Percentiles rank a stretch among this genome's conserved stretches.
Conservation (phyloP, 1,140 invertebrate genomes). For the Ganaspis sp. region DNA sequence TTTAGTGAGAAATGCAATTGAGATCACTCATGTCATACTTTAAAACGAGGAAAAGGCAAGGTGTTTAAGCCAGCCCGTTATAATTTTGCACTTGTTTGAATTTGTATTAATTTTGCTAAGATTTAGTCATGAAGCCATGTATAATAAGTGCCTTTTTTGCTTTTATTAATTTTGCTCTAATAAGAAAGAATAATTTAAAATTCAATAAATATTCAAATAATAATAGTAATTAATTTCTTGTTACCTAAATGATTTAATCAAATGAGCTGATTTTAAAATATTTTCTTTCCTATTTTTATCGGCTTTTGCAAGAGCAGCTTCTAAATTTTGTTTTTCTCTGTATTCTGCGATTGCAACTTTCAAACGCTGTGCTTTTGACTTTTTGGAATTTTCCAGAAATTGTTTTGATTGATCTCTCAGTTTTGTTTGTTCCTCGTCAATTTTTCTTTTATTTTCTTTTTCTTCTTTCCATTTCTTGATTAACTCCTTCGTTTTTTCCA, state of each 20-base stretch:
- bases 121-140: no score
- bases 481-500: slow-evolving; percentile 57
- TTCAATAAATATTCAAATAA: background rate
- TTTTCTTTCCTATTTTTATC: slow-evolving; percentile 30
- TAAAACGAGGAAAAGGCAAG: no score
- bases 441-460: slow-evolving; percentile 55
- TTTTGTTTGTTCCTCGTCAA: slow-evolving; percentile 58
- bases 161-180: no score
- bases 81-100: no score
- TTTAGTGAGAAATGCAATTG: no score
- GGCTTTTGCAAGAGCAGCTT: slow-evolving; percentile 35
- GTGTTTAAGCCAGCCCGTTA: no score
- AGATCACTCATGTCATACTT: no score
- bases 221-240: slow-evolving; percentile 30
- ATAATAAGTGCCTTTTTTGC: no score
- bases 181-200: slow-evolving; percentile 30
- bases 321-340: slow-evolving; percentile 55
- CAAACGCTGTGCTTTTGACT: slow-evolving; percentile 44
- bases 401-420: slow-evolving; percentile 44
- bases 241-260: slow-evolving; percentile 65
- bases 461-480: slow-evolving; percentile 67
- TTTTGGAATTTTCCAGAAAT: slow-evolving; percentile 50
- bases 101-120: no score
- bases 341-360: slow-evolving; percentile 59
- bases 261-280: slow-evolving; percentile 35